Evolutionary conservation across 1,140 invertebrate species (phyloP), one percentile per base, ranked within the genome.

Genomic region (Magallana gigas): DNA sequence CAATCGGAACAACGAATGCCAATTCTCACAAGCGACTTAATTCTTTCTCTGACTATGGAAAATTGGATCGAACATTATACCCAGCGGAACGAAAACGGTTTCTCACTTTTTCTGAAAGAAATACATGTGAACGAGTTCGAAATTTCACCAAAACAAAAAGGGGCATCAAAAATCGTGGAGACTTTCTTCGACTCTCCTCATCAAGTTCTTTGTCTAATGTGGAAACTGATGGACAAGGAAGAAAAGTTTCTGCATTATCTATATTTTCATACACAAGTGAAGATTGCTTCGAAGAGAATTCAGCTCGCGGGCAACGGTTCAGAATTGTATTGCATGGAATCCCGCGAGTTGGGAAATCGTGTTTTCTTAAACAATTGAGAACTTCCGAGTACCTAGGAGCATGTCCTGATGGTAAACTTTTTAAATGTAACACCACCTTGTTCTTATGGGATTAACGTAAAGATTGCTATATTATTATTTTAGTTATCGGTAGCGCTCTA

Each of bases 301-400:
- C 23, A 76, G 1, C 23, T 11, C 23, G 8, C 8, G 36, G 3
- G 14, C 5, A 62, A 29, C 8, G 9, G 36, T 76, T 29, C 23
- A 36, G 12, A 23, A 2, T 76, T 12, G 36, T 29, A 29, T 29
- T 76, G 5, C 9, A 12, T 9, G 68, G 68, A 11, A 76, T 76
- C 4, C 68, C 68, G 5, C 23, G 68, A 23, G 68, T 76, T 76
- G 68, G 68, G 8, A 76, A 76, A 76, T 76, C 68, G 14, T 76
- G 11, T 5, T 29, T 76, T 29, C 23, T 76, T 11, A 18, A 76
- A 29, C 68, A 29, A 29, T 36, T 76, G 68, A 8, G 23, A 76
- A 76, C 68, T 76, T 76, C 68, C 68, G 68, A 76, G 23, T 76
- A 14, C 23, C 68, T 76, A 6, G 68, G 23, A 29, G 29, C 8